Base-by-base conservation (phyloP, 1,140 invertebrate genomes). In the Zaprionus kolodkinae region DNA sequence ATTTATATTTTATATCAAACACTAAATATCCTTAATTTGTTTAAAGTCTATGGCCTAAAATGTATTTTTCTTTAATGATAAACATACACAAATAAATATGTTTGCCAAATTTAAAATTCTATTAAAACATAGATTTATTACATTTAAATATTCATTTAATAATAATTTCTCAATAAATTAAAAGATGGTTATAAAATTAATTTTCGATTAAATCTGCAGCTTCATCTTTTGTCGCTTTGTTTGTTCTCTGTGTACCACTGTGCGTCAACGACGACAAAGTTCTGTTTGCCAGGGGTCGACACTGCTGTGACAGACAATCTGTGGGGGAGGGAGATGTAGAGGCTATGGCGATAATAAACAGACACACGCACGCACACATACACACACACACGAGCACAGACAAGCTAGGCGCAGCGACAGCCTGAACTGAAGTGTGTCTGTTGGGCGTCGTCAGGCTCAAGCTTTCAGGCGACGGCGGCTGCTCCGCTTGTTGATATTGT, bases 401-500 rank as follows among this genome's bases (percentile, higher is more conserved):
- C 36, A 50, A 69, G 74, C 48, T 64, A 69, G 74, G 72, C 70
- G 74, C 78, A 79, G 84, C 80, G 85, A 78, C 78, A 81, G 76
- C 76, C 65, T 70, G 60, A 76, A 79, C 65, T 89, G 84, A 89
- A 89, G 80, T 89, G 78, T 89, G 80, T 72, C 74, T 84, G 84
- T 60, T 71, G 56, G 73, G 69, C 67, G 83, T 78, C 78, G 79
- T 87, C 82, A 82, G 83, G 79, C 73, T 71, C 79, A 82, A 79
- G 72, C 83, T 66, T 59, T 25, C 52, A 45, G 17, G n/a, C 61
- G 38, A 36, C 17, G 76, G 67, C 65, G 68, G 63, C 62, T 54
- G 63, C 69, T 76, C 66, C 61, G 74, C 83, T 87, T 87, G 83
- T 87, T 87, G 83, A 87, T 87, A 87, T 87, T 87, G 83, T 86